Percentiles rank a stretch among this genome's conserved stretches.
These are phyloP conservation scores for Grammomys dolichurus DNA, from an alignment of 2,113 vertebrate genomes.

Conservation along the genomic window DNA sequence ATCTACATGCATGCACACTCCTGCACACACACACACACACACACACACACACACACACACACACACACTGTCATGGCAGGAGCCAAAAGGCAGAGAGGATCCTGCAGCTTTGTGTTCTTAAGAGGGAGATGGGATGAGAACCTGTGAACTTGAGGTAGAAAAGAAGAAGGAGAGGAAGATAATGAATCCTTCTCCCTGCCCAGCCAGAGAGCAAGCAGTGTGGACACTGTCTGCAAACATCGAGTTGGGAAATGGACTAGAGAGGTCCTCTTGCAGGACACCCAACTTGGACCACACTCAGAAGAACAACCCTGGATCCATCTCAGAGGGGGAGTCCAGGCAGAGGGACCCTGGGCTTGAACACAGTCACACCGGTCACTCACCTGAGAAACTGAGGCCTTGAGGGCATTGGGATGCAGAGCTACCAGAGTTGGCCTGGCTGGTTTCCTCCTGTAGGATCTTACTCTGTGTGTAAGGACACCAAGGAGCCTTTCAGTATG, in stretches of 20 bases:
- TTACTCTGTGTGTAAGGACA: conserved; percentile 11
- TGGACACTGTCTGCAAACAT: not conserved
- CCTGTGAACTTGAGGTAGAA: too few relatives aligned
- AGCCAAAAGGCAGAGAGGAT: not conserved
- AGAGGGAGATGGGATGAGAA: not conserved
- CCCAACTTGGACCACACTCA: not conserved
- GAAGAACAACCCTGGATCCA: not conserved
- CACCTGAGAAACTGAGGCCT: not conserved
- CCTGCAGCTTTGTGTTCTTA: not conserved
- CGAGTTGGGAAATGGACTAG: not conserved
- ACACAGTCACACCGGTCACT: not conserved
- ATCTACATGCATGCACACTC: not conserved
- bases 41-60: not conserved
- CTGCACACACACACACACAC: too few relatives aligned
- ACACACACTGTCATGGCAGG: not conserved
- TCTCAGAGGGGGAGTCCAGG: not conserved
- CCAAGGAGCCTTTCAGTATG: not conserved
- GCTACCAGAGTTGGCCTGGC: rapidly evolving
- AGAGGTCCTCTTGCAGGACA: not conserved
- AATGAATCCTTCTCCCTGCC: too few relatives aligned
- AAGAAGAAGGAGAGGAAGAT: not conserved
- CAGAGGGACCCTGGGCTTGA: not conserved
- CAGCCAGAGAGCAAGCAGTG: not conserved
- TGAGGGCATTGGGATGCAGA: rapidly evolving
- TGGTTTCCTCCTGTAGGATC: not conserved